These are phyloP conservation scores for Venustoraphidia nigricollis DNA, from an alignment of 2,888 invertebrate species.

Conservation along the genomic window DNA sequence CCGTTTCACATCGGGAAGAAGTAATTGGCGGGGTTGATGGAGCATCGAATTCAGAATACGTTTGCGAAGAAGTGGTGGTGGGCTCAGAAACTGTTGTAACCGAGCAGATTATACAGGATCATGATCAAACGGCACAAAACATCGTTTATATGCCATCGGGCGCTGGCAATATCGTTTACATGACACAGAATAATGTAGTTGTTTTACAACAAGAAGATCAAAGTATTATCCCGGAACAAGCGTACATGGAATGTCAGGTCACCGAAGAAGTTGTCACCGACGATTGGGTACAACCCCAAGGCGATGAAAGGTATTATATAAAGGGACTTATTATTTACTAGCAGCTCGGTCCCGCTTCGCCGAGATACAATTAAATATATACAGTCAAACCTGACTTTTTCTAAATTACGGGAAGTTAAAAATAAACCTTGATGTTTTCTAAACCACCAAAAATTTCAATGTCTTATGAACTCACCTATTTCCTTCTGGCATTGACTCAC, in stretches of 20 bases:
- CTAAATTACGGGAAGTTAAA: too few species aligned
- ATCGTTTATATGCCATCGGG: conserved; percentile 24
- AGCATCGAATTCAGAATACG: conserved; percentile 24
- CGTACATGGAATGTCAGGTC: conserved; percentile 36
- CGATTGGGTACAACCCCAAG: conserved; percentile 60
- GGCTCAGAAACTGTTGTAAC: conserved; percentile 9
- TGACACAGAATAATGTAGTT: conserved; percentile 25
- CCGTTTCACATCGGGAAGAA: conserved; percentile 30
- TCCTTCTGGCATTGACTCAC: too few species aligned
- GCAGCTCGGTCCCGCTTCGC: too few species aligned
- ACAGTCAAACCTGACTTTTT: too few species aligned
- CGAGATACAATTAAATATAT: too few species aligned
- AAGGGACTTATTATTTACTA: too few species aligned
- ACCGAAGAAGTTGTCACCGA: conserved; percentile 72
- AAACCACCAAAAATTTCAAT: too few species aligned
- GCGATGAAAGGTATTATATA: conserved; percentile 45
- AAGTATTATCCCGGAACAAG: conserved; percentile 26
- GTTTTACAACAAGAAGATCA: conserved; percentile 21
- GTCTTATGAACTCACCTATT: too few species aligned
- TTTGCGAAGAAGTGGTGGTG: conserved; percentile 29
- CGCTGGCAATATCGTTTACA: conserved; percentile 23
- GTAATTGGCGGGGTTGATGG: conserved; percentile 31
- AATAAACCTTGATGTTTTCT: too few species aligned
- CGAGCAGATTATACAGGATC: conserved; percentile 17
- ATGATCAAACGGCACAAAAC: conserved; percentile 12